Evolutionary conservation across 1,140 invertebrate genomes (phyloP).

Genomic region (Micrasema longulum): DNA sequence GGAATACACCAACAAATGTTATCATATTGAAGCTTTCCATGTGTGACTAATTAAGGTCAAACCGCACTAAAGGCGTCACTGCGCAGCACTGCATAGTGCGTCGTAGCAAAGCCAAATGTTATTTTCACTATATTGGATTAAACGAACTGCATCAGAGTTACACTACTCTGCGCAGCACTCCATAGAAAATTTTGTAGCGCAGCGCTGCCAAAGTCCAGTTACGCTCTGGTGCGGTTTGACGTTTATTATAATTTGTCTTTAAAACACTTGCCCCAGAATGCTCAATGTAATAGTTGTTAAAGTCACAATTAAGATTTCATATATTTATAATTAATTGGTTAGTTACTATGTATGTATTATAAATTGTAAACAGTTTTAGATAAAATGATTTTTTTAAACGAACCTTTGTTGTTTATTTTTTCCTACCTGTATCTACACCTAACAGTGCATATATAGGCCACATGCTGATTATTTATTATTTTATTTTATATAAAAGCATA

Average conservation of each 20-base stretch:
- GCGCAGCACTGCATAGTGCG: too few species aligned
- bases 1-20: too few species aligned
- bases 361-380: constrained; percentile 35
- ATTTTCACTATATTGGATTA: background rate
- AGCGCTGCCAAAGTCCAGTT: background rate
- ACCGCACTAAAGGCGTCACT: too few species aligned
- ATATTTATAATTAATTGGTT: constrained; percentile 33
- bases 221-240: background rate
- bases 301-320: constrained; percentile 29
- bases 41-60: too few species aligned
- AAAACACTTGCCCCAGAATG: constrained; percentile 32
- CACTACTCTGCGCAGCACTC: background rate
- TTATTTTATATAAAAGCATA: too few species aligned
- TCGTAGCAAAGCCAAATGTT: background rate
- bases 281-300: constrained; percentile 33
- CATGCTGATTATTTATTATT: too few species aligned
- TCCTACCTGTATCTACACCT: too few species aligned
- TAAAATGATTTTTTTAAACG: constrained; percentile 29
- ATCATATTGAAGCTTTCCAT: too few species aligned
- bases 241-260: background rate
- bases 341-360: constrained; percentile 33
- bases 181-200: background rate
- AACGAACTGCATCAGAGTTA: background rate
- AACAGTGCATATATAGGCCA: too few species aligned
- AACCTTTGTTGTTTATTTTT: too few species aligned